Percentiles rank a stretch among this genome's conserved stretches.
Evolutionary conservation across 2,113 vertebrate genomes (phyloP).

Genomic region (Microcebus jonahi): DNA sequence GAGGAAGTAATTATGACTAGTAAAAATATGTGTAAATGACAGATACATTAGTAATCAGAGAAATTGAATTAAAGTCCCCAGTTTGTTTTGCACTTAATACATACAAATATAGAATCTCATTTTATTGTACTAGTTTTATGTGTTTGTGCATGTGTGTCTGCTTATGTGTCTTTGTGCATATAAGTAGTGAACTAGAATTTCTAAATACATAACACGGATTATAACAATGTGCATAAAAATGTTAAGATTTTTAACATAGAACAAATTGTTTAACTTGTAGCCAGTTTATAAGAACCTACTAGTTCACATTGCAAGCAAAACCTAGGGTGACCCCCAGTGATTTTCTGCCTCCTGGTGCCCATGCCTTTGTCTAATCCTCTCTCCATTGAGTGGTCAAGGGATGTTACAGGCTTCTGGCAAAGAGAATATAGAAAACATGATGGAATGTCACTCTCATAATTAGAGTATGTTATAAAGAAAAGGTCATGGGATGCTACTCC

Average conservation of each 20-base stretch:
- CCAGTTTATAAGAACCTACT: not conserved
- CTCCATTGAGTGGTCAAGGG: not conserved
- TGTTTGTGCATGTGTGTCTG: not conserved
- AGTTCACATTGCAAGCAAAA: not conserved
- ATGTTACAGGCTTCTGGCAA: not conserved
- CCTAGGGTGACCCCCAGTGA: accelerated
- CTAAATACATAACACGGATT: not conserved
- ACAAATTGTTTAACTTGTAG: not conserved
- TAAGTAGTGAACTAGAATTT: not conserved
- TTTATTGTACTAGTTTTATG: not conserved
- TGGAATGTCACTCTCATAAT: not conserved
- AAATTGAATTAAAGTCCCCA: not conserved
- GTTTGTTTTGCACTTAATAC: not conserved
- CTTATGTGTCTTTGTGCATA: not conserved
- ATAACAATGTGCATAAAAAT: not conserved
- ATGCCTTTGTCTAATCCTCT: not conserved
- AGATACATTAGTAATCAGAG: not conserved
- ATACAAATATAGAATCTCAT: not conserved
- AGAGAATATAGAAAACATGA: not conserved
- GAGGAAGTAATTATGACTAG: not conserved
- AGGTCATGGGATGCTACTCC: not conserved
- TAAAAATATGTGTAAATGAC: not conserved
- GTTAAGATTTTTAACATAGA: not conserved
- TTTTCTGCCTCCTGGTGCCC: not conserved
- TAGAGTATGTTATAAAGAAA: no score